Evolutionary conservation across 92 coral and sea anemone genomes (phyloP), one percentile per base, ranked within the genome.

Genomic region (Epizoanthus stellaris): DNA sequence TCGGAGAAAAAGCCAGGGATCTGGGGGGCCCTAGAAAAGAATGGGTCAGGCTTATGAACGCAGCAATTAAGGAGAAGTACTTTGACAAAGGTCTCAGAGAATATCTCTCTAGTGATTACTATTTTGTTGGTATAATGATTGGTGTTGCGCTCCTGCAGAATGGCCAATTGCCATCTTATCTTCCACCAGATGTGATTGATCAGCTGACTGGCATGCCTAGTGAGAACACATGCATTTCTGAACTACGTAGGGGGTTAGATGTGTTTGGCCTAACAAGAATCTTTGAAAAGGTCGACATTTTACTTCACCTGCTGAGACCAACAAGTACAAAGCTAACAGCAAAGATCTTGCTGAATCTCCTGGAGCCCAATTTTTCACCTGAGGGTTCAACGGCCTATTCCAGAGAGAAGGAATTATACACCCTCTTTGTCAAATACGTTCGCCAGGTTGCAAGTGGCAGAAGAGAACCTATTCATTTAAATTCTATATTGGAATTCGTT

Each of bases 371-470:
- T 63, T 93, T 88, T 77, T 88, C 92, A n/a, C 81, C 87, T 38
- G 89, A 88, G 73, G 92, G 92, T 9, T 93, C 96, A 21, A 70
- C 91, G 53, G 82, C 91, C 1, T 19, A 36, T 76, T 43, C 70
- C 34, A 86, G 62, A 62, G 94, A 88, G 75, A 90, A 93, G 82
- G 70, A 89, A 73, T 30, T 85, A 0, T 89, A 87, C 87, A 80
- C 93, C 54, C 80, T 87, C 64, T 93, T 91, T 87, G 82, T 91
- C 4, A 89, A 93, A 73, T 89, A 91, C 84, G 80, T 89, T 21
- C 82, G 92, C 30, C 88, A 93, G 76, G 91, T 82, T 70, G 91
- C 91, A 21, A 91, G 94, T 89, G 92, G 90, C 15, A 85, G 91
- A 36, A 77, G 92, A 88, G 88, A 73, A 16, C 87, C 89, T 34